phyloP scores from a whole-genome alignment of 2,113 vertebrate species.

The Podarcis muralis region DNA sequence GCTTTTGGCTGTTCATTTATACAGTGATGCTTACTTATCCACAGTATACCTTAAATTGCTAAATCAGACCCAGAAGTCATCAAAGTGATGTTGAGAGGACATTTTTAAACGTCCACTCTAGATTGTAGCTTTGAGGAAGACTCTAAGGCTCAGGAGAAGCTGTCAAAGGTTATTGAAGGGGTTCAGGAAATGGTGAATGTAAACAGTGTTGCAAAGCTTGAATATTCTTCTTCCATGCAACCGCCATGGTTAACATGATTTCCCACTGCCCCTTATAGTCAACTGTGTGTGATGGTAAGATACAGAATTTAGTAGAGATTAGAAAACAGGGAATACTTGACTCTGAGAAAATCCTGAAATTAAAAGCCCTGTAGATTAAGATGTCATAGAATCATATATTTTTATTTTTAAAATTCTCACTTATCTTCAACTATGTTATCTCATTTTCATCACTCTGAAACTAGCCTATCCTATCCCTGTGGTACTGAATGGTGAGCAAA shows the following conservation, averaged over 20 bases:
- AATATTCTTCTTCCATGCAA: not conserved
- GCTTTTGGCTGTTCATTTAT: not conserved
- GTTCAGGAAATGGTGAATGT: not conserved
- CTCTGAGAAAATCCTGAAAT: conserved; percentile 3
- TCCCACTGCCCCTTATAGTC: not conserved
- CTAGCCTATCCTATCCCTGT: not conserved
- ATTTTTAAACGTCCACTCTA: not conserved
- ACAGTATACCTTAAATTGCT: not conserved
- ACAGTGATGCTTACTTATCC: not conserved
- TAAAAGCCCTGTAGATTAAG: conserved; percentile 32
- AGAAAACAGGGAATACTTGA: not conserved
- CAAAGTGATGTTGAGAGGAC: not conserved
- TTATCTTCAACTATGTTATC: conserved; percentile 13
- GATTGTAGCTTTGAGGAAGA: not conserved
- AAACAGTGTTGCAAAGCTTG: not conserved
- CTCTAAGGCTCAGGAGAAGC: not conserved
- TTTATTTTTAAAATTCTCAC: not conserved
- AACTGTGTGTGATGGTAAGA: not conserved
- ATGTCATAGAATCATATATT: not conserved
- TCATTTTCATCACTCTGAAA: conserved; percentile 7
- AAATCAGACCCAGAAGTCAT: not conserved
- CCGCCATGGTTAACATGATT: not conserved
- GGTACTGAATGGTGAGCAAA: not conserved
- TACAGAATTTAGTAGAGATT: not conserved
- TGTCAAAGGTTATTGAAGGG: not conserved